Evolutionary conservation across 2,888 invertebrate species (phyloP), one percentile per base, ranked within the genome.

Genomic region (Onthophagus sagittarius): DNA sequence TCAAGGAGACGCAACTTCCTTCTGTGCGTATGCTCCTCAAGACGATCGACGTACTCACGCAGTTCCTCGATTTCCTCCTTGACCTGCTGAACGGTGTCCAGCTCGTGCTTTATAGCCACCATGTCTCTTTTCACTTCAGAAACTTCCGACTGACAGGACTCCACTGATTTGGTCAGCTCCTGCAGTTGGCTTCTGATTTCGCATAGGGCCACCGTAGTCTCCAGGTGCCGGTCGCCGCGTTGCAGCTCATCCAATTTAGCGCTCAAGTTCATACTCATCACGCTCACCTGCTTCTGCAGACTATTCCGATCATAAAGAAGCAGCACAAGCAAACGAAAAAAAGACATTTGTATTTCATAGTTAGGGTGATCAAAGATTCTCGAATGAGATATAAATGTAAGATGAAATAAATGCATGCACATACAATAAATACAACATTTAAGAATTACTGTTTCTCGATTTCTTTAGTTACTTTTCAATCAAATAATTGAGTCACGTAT

Each of bases 231-330:
- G 88, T 95, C 95, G 81, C 87, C 87, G 83, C 93, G 90, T 88
- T 96, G 95, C 88, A 96, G 91, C 89, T 96, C 95, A 89, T 96
- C 96, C 90, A 96, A 90, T 90, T 96, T 95, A 84, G 94, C 93
- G 88, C 93, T 92, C 89, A 96, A 91, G 91, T 95, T 96, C 94
- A 95, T 95, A 89, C 95, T 96, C 96, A 96, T 96, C 90, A 96
- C 95, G 92, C 94, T 93, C 91, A 96, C 95, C 93, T 96, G 96
- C 91, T 95, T 94, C 92, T 96, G 96, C 90, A 96, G 94, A 92
- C 96, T 96, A 89, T 81, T 81, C 81, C 73, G 62, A 65, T 23
- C 23, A 33, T 7, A 31, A 63, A 71, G 67, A 62, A 65, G 73
- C 69, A 71, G 70, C 64, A 65, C 32, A 70, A 70, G 39, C 39